Evolutionary conservation across 2,113 vertebrate species (phyloP).

Genomic region (Sinocyclocheilus grahami): DNA sequence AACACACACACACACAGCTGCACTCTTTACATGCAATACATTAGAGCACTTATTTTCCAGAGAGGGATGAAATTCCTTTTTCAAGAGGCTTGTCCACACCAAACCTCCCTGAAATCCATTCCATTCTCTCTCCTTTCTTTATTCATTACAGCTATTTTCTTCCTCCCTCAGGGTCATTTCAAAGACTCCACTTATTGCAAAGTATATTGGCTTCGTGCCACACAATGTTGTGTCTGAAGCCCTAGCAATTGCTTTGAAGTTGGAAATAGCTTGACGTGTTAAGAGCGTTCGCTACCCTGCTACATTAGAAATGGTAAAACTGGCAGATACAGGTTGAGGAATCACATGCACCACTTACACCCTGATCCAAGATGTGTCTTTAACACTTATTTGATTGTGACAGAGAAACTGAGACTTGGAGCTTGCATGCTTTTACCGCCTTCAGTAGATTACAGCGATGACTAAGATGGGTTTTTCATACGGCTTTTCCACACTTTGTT

Average conservation of each 20-base stretch:
- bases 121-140: conserved; percentile 31
- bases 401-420: conserved; percentile 18
- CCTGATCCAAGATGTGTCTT: background rate
- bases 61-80: conserved; percentile 37
- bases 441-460: background rate
- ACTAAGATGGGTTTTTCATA: conserved; percentile 5
- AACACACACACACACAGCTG: background rate
- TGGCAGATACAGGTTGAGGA: conserved; percentile 6
- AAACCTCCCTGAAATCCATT: conserved; percentile 34
- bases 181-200: conserved; percentile 52
- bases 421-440: conserved; percentile 13
- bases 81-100: conserved; percentile 42
- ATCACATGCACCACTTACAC: conserved; percentile 1
- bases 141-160: conserved; percentile 15
- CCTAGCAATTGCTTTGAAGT: conserved; percentile 52
- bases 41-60: conserved; percentile 19
- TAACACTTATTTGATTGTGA: conserved; percentile 39
- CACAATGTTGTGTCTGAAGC: conserved; percentile 29
- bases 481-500: conserved; percentile 28
- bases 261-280: conserved; percentile 44
- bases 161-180: conserved; percentile 49
- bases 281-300: conserved; percentile 37
- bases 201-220: conserved; percentile 36
- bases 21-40: background rate
- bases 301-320: conserved; percentile 31